Evolutionary conservation across 1,140 invertebrate genomes (phyloP).

Genomic region (Phocides pigmalion): DNA sequence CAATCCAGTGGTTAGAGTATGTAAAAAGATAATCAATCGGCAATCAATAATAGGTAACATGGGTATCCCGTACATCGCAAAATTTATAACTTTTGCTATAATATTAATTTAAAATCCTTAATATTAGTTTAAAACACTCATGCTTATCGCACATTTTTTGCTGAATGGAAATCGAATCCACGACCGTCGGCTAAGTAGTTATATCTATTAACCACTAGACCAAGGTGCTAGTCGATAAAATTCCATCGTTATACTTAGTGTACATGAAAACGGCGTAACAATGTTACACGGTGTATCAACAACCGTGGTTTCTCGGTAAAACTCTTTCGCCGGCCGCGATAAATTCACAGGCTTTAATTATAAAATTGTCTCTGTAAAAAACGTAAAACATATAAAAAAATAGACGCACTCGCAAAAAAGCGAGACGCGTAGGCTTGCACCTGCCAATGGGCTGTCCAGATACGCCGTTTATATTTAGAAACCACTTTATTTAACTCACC

Average conservation of each 20-base stretch:
- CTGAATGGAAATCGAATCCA: too few species aligned
- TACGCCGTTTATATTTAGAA: slow-evolving; percentile 81
- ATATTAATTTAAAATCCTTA: too few species aligned
- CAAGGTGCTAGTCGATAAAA: too few species aligned
- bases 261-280: slow-evolving; percentile 18
- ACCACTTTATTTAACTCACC: slow-evolving; percentile 80
- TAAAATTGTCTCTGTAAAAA: slow-evolving; percentile 72
- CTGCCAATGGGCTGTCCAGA: slow-evolving; percentile 79
- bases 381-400: slow-evolving; percentile 60
- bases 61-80: too few species aligned
- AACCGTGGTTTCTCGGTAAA: slow-evolving; percentile 54
- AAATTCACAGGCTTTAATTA: slow-evolving; percentile 71
- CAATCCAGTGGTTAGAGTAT: too few species aligned
- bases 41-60: too few species aligned
- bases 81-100: too few species aligned
- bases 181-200: too few species aligned
- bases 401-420: slow-evolving; percentile 56
- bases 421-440: slow-evolving; percentile 64
- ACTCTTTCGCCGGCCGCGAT: slow-evolving; percentile 41
- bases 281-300: slow-evolving; percentile 41
- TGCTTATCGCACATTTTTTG: too few species aligned
- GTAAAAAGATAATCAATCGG: too few species aligned
- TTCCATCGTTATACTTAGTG: slow-evolving; percentile 11
- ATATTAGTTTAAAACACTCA: too few species aligned
- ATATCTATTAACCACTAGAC: too few species aligned